Evolutionary conservation across 2,888 invertebrate genomes (phyloP).

Genomic region (Drepanosiphum platanoidis): DNA sequence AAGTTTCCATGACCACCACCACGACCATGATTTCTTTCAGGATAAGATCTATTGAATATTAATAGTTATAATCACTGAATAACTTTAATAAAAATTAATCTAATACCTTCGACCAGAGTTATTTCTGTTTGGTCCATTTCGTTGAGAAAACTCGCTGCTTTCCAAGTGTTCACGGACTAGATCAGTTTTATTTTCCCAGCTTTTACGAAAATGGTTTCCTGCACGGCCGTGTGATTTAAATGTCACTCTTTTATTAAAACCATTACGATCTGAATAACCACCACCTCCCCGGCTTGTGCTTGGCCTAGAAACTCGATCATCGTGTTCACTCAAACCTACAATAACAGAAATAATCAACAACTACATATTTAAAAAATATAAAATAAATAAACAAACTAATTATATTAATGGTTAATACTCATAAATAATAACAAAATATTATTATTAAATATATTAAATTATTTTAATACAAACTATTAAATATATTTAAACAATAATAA

Average conservation of each 20-base stretch:
- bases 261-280: conserved; percentile 33
- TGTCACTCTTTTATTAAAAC: conserved; percentile 52
- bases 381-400: too few relatives aligned
- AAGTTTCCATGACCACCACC: conserved; percentile 36
- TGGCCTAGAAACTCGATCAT: conserved; percentile 41
- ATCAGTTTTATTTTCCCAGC: conserved; percentile 54
- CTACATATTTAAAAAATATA: too few relatives aligned
- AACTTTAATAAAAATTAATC: conserved; percentile 7
- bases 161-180: conserved; percentile 43
- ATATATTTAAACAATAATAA: too few relatives aligned
- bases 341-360: background rate
- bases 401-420: too few relatives aligned
- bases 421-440: too few relatives aligned
- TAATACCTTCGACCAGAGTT: conserved; percentile 36
- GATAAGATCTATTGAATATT: conserved; percentile 25
- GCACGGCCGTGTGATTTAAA: conserved; percentile 41
- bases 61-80: background rate
- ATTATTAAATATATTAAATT: too few relatives aligned
- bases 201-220: conserved; percentile 43
- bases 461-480: too few relatives aligned
- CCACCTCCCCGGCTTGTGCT: conserved; percentile 46
- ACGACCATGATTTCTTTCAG: conserved; percentile 31
- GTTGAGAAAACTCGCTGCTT: conserved; percentile 5
- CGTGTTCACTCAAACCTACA: conserved; percentile 48
- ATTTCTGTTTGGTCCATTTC: conserved; percentile 39